Conservation (phyloP, 2,797 vertebrate species). For the Gallinago solitaria region DNA sequence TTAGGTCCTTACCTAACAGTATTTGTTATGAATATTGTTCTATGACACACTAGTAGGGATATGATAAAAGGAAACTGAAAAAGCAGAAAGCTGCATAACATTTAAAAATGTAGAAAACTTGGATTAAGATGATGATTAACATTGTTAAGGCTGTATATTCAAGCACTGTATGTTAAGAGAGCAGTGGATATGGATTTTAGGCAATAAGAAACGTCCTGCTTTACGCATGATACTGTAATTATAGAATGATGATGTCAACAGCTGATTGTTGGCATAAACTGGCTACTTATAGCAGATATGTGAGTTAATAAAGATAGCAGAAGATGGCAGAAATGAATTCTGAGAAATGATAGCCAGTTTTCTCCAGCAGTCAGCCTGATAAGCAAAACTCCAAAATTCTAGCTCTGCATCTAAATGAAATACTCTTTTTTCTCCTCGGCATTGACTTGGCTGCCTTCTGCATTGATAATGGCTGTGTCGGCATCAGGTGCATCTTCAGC, state of each 20-base stretch:
- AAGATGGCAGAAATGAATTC: constrained; percentile 81
- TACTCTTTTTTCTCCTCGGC: constrained; percentile 99
- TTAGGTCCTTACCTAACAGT: constrained; percentile 65
- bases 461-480: constrained; percentile 99
- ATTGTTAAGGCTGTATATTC: constrained; percentile 93
- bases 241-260: constrained; percentile 81
- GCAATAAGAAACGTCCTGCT: constrained; percentile 85
- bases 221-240: constrained; percentile 80
- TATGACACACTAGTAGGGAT: constrained; percentile 62
- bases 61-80: constrained; percentile 55
- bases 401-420: constrained; percentile 94
- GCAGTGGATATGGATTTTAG: constrained; percentile 81
- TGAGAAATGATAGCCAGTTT: constrained; percentile 86
- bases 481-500: constrained; percentile 98
- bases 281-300: constrained; percentile 79
- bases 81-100: constrained; percentile 51
- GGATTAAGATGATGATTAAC: constrained; percentile 82
- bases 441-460: constrained; percentile 98
- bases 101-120: constrained; percentile 82
- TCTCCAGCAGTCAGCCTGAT: constrained; percentile 83
- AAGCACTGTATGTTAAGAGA: constrained; percentile 92
- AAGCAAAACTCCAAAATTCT: constrained; percentile 78
- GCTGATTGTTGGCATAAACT: constrained; percentile 86
- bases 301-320: constrained; percentile 78
- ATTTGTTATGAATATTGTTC: constrained; percentile 64